Evolutionary conservation across 2,113 vertebrate genomes (phyloP), one percentile per base, ranked within the genome.

Genomic region (Rhineura floridana): DNA sequence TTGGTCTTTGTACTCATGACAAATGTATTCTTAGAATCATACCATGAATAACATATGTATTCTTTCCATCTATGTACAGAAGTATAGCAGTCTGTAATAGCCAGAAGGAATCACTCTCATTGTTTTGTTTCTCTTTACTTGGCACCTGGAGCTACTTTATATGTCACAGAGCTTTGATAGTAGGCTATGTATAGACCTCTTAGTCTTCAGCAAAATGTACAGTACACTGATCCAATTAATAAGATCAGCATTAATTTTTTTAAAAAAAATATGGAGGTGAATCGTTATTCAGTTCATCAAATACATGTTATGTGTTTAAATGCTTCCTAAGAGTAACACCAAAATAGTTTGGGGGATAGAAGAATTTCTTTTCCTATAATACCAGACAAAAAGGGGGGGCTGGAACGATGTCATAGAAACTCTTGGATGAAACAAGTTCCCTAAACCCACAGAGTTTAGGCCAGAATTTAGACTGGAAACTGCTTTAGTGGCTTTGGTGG

Each of bases 171-270:
- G 81, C 65, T 91, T 91, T 70, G 65, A 87, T 87, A 88, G 67
- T 83, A 80, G 91, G 85, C 89, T 87, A 94, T 90, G 86, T 89
- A 89, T 44, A 95, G 85, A 83, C 9, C n/a, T 1, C 44, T 15
- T 81, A 79, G 72, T 75, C 91, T 89, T 75, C 81, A 93, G 88
- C 76, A 73, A 91, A 93, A 93, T 69, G 77, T 70, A 89, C 70
- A 80, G 30, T 2, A 25, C 50, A 42, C 83, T 13, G 0, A 88
- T 65, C 87, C 50, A 28, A 67, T 91, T 90, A 86, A 90, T 90
- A 90, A 94, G 88, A n/a, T 28, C 83, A 89, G 70, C 33, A 87
- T 19, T 44, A 75, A 1, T 83, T 65, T 84, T 28, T 42, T 13
- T 90, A n/a, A n/a, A n/a, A n/a, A n/a, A 91, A 87, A 83, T 85